Conservation (phyloP, 2,797 vertebrate species). For the Diplodus sargus region DNA sequence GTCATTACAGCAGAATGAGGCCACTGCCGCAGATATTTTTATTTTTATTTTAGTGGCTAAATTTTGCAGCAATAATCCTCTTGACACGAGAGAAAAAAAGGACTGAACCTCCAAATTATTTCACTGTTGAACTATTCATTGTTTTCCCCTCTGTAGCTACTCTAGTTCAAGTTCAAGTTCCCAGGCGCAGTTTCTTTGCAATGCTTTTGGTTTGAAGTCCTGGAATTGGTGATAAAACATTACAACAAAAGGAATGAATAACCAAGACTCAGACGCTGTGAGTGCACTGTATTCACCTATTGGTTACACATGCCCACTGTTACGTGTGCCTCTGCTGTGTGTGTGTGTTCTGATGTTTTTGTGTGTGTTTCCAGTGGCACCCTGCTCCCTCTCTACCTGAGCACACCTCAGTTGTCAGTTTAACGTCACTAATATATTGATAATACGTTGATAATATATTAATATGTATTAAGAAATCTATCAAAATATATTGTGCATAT, state of each 20-base stretch:
- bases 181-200: not conserved
- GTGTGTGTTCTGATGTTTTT: no score
- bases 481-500: no score
- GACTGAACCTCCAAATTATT: not conserved
- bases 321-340: no score
- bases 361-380: no score
- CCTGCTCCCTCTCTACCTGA: no score
- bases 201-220: not conserved
- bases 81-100: not conserved
- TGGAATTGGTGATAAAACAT: not conserved
- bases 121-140: not conserved
- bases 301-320: no score
- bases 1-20: not conserved
- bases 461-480: no score
- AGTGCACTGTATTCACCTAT: no score
- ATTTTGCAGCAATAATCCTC: not conserved
- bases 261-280: not conserved
- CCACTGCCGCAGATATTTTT: not conserved
- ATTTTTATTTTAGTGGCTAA: not conserved
- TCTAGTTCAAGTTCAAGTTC: not conserved
- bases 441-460: no score
- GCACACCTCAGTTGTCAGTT: no score
- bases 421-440: no score
- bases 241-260: slow-evolving; percentile 5
- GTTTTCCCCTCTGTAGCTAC: not conserved